Evolutionary conservation across 2,888 invertebrate genomes (phyloP).

Genomic region (Scaptomyza tumidula): DNA sequence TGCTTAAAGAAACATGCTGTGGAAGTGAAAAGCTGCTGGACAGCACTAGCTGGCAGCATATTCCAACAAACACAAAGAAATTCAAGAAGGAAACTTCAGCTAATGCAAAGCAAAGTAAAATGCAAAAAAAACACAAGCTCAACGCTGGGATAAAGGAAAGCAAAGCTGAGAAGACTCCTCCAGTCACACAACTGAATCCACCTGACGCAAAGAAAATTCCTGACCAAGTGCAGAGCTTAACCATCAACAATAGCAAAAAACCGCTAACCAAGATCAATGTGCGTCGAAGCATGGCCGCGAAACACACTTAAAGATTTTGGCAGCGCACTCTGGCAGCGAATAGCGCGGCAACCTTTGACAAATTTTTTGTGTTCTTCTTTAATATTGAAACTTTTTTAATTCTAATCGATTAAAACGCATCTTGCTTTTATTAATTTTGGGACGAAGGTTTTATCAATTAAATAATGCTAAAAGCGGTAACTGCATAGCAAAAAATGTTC

Average conservation of each 20-base stretch:
- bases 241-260: background rate
- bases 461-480: background rate
- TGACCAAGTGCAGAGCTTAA: background rate
- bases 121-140: background rate
- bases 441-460: too few species aligned
- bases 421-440: background rate
- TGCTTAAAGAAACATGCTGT: conserved; percentile 12
- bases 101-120: background rate
- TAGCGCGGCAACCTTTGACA: too few species aligned
- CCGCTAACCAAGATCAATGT: conserved; percentile 13
- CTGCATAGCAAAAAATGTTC: background rate
- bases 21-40: background rate
- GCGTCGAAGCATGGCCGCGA: conserved; percentile 17
- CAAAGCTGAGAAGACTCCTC: background rate
- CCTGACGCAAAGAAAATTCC: background rate
- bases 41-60: background rate
- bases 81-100: background rate
- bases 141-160: too few species aligned
- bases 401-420: too few species aligned
- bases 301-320: background rate
- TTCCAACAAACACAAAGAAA: background rate
- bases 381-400: background rate
- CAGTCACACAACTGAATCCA: background rate
- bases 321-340: background rate
- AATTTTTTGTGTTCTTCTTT: background rate